A percentile compares a stretch with the other conserved stretches of the same genome.
Conservation (phyloP, 2,888 invertebrate species). For the Agrotis segetum region DNA sequence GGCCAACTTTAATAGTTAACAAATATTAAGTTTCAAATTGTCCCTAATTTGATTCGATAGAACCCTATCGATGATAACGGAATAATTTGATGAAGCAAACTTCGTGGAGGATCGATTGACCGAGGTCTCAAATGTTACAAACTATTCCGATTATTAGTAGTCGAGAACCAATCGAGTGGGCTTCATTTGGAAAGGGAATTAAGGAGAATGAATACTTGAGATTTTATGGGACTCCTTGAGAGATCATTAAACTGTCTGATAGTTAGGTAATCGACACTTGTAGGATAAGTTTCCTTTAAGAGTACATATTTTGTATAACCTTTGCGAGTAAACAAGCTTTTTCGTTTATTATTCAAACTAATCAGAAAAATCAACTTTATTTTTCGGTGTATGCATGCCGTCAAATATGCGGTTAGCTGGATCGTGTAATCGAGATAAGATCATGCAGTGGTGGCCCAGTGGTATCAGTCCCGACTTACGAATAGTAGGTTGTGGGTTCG, state of each 20-base stretch:
- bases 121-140: conserved; percentile 68
- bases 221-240: conserved; percentile 42
- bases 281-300: neutral
- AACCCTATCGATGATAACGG: conserved; percentile 61
- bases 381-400: no score
- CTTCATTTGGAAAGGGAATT: conserved; percentile 53
- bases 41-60: conserved; percentile 48
- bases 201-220: conserved; percentile 54
- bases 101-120: conserved; percentile 61
- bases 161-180: conserved; percentile 68
- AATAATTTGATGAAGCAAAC: conserved; percentile 63
- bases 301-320: no score
- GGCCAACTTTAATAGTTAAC: conserved; percentile 30
- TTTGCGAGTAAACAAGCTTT: no score
- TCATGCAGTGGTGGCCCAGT: no score
- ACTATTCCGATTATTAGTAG: conserved; percentile 74
- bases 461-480: no score
- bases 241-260: conserved; percentile 16
- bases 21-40: conserved; percentile 37
- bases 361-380: no score
- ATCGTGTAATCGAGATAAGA: no score
- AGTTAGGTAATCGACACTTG: neutral
- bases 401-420: no score
- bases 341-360: no score
- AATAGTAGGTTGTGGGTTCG: no score